phyloP scores from a whole-genome alignment of 2,888 invertebrate species.

The Yponomeuta sedellus region DNA sequence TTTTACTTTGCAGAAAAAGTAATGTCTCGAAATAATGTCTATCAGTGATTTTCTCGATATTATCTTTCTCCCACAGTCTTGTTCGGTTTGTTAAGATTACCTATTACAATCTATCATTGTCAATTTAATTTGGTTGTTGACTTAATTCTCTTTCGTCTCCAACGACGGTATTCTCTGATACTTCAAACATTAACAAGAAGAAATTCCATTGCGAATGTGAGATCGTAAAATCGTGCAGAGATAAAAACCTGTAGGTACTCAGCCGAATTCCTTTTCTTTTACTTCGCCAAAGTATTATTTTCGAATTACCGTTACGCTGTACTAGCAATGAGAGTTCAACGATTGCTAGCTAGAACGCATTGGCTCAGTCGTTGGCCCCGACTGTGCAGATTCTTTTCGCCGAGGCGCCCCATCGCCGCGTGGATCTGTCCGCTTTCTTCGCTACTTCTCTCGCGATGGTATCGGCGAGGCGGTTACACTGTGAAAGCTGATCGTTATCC shows the following conservation, averaged over 20 bases:
- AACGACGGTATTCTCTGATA: background rate
- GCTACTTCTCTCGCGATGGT: slow-evolving; percentile 38
- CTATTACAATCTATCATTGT: background rate
- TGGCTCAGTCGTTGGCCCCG: slow-evolving; percentile 8
- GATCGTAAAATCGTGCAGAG: background rate
- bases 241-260: background rate
- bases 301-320: slow-evolving; percentile 10
- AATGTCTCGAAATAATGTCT: too few relatives aligned
- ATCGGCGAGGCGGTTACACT: slow-evolving; percentile 38
- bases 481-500: slow-evolving; percentile 51
- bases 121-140: background rate
- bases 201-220: background rate
- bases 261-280: slow-evolving; percentile 7
- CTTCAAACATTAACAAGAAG: background rate
- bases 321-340: background rate
- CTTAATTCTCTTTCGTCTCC: background rate
- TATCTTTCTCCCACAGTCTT: too few relatives aligned
- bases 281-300: slow-evolving; percentile 8
- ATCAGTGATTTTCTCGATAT: too few relatives aligned
- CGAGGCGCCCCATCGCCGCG: slow-evolving; percentile 3
- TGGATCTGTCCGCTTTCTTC: slow-evolving; percentile 19
- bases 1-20: too few relatives aligned
- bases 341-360: slow-evolving; percentile 3
- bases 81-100: too few relatives aligned
- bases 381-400: background rate